Base-by-base conservation (phyloP, 2,888 invertebrate genomes). In the Sylvicola fuscatus region DNA sequence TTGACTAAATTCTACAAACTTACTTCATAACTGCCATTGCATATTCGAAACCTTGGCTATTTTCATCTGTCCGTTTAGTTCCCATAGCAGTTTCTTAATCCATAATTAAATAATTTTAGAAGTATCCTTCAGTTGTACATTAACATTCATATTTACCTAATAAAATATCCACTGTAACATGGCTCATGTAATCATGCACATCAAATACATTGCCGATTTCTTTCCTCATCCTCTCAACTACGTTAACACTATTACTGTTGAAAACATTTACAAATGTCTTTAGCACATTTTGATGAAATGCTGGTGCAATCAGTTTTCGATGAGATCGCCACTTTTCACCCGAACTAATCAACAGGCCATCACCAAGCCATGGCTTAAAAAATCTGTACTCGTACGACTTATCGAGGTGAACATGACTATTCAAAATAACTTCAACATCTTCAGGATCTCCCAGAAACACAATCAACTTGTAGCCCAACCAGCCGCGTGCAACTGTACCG, bases 1-100 rank as follows among this genome's bases (percentile, higher is more conserved):
- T 29, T 29, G 21, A 17, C 34, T 32, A n/a, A 35, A 38, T 34
- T 31, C 34, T 12, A 37, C 34, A 36, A 14, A 35, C 17, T 57
- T 43, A 64, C 60, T 82, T 81, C 70, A 82, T 80, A 0, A 82
- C 82, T 40, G 82, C 82, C 71, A 78, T 72, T 4, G 82, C 82
- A 47, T 83, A 83, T 47, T 82, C 78, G 48, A 71, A 77, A 35
- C 81, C 80, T 47, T 68, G 59, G 48, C 69, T 64, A 52, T 69
- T 65, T 50, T 76, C 68, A 54, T 80, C 72, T 28, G 74, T 74
- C 44, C 70, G 68, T 49, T 73, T 79, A 37, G 75, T 75, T 15
- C 83, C 83, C 83, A 83, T 83, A 0, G 80, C 83, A 11, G 83
- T 83, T 61, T 82, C 78, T 70, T 53, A 14, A 60, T 61, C 21